These are phyloP conservation scores for Sclerodermus sp. DNA, from an alignment of 2,888 invertebrate genomes.

Conservation along the genomic window DNA sequence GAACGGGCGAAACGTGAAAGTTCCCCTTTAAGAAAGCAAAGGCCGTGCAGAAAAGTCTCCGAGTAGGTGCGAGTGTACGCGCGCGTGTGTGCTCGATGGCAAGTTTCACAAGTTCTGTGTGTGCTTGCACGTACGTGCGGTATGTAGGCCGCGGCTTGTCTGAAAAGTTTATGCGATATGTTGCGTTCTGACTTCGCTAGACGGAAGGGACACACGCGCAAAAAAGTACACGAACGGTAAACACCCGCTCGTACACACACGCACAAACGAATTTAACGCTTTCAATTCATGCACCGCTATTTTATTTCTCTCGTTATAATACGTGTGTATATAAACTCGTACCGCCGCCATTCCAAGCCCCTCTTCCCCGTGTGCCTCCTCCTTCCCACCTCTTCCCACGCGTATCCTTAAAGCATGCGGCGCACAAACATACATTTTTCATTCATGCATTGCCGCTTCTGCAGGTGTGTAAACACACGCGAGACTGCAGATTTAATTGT, in stretches of 20 bases:
- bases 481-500: too few relatives aligned
- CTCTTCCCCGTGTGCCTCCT: too few relatives aligned
- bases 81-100: not conserved
- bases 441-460: too few relatives aligned
- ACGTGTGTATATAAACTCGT: too few relatives aligned
- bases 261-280: not conserved
- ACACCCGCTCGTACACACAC: not conserved
- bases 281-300: too few relatives aligned
- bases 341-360: too few relatives aligned
- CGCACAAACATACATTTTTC: too few relatives aligned
- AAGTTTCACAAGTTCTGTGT: constrained; percentile 14
- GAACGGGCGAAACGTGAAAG: not conserved
- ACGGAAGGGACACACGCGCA: not conserved
- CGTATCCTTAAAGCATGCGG: too few relatives aligned
- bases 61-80: too few relatives aligned
- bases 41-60: not conserved
- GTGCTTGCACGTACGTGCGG: constrained; percentile 14
- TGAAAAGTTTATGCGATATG: constrained; percentile 40
- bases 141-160: constrained; percentile 35
- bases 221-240: constrained; percentile 1
- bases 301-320: too few relatives aligned
- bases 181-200: constrained; percentile 8
- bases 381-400: too few relatives aligned
- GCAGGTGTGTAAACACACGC: too few relatives aligned
- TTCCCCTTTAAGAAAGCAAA: constrained; percentile 19